These are phyloP conservation scores for Xenopus borealis DNA, from an alignment of 2,113 vertebrate species.

Conservation along the genomic window DNA sequence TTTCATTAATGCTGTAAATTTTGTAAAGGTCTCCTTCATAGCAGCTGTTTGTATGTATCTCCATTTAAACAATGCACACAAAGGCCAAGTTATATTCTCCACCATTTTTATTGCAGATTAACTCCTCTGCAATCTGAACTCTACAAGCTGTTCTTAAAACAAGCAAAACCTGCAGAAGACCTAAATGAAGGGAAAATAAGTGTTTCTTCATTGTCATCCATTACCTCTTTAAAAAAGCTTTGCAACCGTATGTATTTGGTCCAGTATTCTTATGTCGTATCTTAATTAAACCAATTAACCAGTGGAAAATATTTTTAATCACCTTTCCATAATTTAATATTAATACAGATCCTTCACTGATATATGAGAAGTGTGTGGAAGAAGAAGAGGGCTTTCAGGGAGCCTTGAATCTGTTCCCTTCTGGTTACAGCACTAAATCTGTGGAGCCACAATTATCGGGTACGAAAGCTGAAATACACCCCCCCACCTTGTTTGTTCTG, in stretches of 20 bases:
- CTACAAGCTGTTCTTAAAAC: slow-evolving; percentile 84
- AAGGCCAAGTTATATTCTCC: too few species aligned
- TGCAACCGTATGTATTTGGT: slow-evolving; percentile 86
- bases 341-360: slow-evolving; percentile 81
- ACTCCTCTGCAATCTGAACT: slow-evolving; percentile 85
- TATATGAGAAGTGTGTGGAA: slow-evolving; percentile 89
- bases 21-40: too few species aligned
- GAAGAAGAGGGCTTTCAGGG: slow-evolving; percentile 87
- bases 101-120: slow-evolving; percentile 64
- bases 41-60: slow-evolving; percentile 27
- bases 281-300: too few species aligned
- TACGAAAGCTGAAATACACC: slow-evolving; percentile 52
- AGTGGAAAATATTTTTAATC: too few species aligned
- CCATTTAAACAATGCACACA: slow-evolving; percentile 58
- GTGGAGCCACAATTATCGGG: slow-evolving; percentile 92
- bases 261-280: too few species aligned
- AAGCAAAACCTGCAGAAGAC: slow-evolving; percentile 84
- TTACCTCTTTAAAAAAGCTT: slow-evolving; percentile 93
- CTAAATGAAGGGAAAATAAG: slow-evolving; percentile 79
- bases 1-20: too few species aligned
- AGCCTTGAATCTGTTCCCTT: slow-evolving; percentile 80
- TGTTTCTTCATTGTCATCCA: slow-evolving; percentile 94
- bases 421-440: slow-evolving; percentile 79
- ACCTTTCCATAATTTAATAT: too few species aligned
- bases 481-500: too few species aligned